Percentiles rank a stretch among this genome's conserved stretches.
Conservation (phyloP, 1,140 invertebrate genomes). For the Tetragonula clypearis region DNA sequence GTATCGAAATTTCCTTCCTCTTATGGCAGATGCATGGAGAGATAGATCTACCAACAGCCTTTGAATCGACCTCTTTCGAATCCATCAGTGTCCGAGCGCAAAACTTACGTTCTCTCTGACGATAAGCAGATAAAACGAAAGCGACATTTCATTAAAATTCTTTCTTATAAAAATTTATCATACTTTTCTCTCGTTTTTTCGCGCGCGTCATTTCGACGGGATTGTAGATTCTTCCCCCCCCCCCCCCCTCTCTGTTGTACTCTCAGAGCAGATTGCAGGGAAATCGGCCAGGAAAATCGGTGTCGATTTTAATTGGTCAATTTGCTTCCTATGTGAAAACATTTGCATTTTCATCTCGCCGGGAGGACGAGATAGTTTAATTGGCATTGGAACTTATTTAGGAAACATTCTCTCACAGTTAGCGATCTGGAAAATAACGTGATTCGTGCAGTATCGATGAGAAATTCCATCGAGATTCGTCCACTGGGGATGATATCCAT, state of each 20-base stretch:
- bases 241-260: no score
- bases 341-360: neutral
- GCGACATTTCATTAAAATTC: neutral
- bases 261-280: neutral
- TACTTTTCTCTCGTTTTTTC: no score
- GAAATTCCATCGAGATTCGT: neutral
- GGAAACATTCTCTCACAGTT: neutral
- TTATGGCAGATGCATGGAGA: no score
- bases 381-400: neutral
- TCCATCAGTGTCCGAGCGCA: slow-evolving; percentile 12
- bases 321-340: neutral
- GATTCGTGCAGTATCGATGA: neutral
- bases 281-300: neutral
- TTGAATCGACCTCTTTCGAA: neutral
- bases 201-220: rapidly evolving
- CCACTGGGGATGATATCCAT: neutral
- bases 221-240: no score
- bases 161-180: neutral
- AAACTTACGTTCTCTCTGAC: no score
- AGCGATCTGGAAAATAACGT: neutral
- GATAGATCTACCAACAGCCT: neutral
- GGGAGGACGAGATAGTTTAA: neutral
- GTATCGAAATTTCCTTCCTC: neutral
- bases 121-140: neutral
- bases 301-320: neutral